Evolutionary conservation across 1,140 invertebrate species (phyloP).

Genomic region (Episyrphus balteatus): DNA sequence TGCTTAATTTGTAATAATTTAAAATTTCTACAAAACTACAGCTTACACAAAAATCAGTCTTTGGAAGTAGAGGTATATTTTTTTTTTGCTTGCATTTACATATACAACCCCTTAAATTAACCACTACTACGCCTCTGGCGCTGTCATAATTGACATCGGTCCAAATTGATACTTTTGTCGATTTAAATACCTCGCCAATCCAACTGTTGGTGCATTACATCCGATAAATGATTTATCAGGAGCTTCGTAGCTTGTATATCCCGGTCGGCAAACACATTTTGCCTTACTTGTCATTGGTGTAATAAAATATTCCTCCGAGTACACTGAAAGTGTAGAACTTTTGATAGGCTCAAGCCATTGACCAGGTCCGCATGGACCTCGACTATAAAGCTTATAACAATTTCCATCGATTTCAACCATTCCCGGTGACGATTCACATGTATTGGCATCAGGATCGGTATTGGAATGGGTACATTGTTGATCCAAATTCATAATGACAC

Average conservation of each 20-base stretch:
- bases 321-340: conserved; percentile 15
- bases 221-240: conserved; percentile 10
- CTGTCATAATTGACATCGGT: no score
- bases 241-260: conserved; percentile 41
- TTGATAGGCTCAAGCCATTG: conserved; percentile 56
- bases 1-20: no score
- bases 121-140: no score
- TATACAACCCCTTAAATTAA: no score
- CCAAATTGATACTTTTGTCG: conserved; percentile 24
- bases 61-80: no score
- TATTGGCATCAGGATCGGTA: conserved; percentile 28
- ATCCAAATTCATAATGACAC: conserved; percentile 30
- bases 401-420: conserved; percentile 48
- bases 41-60: no score
- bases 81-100: no score
- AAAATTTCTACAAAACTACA: no score
- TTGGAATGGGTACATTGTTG: conserved; percentile 23
- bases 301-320: conserved; percentile 17
- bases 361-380: conserved; percentile 58
- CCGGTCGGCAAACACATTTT: conserved; percentile 60
- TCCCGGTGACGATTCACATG: conserved; percentile 47
- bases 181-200: conserved; percentile 45
- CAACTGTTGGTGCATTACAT: conserved; percentile 41
- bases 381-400: conserved; percentile 60
- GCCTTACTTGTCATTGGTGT: conserved; percentile 34